Evolutionary conservation across 2,888 invertebrate genomes (phyloP).

Genomic region (Drosophila paramelanica): DNA sequence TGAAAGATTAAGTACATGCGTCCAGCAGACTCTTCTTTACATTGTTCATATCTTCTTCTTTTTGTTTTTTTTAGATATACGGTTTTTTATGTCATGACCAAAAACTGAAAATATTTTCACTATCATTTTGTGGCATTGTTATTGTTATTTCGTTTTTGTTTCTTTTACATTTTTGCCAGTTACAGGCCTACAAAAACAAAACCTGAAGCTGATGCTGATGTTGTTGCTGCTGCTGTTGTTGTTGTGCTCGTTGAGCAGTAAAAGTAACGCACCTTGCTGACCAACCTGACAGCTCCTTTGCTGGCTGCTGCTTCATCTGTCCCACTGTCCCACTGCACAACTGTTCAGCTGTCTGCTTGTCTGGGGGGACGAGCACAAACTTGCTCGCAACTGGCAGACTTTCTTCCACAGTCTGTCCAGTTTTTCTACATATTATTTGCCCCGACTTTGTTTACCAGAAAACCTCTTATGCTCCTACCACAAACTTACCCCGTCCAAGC

Average conservation of each 20-base stretch:
- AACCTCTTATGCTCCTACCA: slow-evolving; percentile 40
- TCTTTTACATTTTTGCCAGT: slow-evolving; percentile 29
- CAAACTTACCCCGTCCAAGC: slow-evolving; percentile 14
- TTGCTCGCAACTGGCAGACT: slow-evolving; percentile 64
- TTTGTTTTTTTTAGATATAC: slow-evolving; percentile 23
- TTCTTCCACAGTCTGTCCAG: slow-evolving; percentile 74
- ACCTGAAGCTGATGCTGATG: slow-evolving; percentile 24
- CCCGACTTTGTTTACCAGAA: slow-evolving; percentile 66
- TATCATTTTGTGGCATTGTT: slow-evolving; percentile 74
- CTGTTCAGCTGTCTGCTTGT: slow-evolving; percentile 26
- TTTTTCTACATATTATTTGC: slow-evolving; percentile 71
- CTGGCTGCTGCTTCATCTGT: slow-evolving; percentile 39
- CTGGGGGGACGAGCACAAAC: slow-evolving; percentile 56
- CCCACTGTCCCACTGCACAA: slow-evolving; percentile 24
- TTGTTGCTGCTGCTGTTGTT: slow-evolving; percentile 10
- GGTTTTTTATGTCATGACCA: slow-evolving; percentile 72
- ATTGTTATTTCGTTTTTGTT: slow-evolving; percentile 54
- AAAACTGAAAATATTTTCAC: slow-evolving; percentile 73
- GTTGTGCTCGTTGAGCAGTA: slow-evolving; percentile 55
- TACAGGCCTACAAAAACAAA: slow-evolving; percentile 31
- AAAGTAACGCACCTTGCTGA: slow-evolving; percentile 73
- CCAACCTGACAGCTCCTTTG: slow-evolving; percentile 62
- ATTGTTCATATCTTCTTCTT: slow-evolving; percentile 29
- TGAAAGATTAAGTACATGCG: slow-evolving; percentile 1
- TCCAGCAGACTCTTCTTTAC: slow-evolving; percentile 18